These are phyloP conservation scores for Urocolius indicus DNA, from an alignment of 2,113 vertebrate genomes.

Conservation along the genomic window DNA sequence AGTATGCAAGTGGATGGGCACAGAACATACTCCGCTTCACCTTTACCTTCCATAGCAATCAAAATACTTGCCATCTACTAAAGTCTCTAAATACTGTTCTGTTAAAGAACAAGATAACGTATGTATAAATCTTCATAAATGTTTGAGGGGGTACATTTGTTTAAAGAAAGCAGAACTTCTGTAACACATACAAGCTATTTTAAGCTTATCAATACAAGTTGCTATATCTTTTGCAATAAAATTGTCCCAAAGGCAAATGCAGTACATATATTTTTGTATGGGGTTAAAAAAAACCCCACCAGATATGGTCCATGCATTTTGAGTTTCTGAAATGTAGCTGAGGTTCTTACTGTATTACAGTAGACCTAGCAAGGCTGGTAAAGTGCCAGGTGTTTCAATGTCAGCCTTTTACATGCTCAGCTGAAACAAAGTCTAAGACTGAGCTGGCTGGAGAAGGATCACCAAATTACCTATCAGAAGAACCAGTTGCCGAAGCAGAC, in stretches of 20 bases:
- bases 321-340: background rate
- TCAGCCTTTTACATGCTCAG: background rate
- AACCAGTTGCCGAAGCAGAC: background rate
- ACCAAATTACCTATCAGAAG: background rate
- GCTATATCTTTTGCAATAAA: constrained; percentile 66
- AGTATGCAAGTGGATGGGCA: background rate
- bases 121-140: background rate
- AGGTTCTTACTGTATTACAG: background rate
- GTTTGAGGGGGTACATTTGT: background rate
- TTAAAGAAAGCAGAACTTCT: constrained; percentile 28
- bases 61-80: background rate
- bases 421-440: background rate
- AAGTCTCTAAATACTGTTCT: background rate
- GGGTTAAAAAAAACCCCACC: background rate
- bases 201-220: constrained; percentile 11
- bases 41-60: background rate
- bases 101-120: background rate
- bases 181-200: constrained; percentile 31
- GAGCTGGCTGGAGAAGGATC: background rate
- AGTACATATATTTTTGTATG: background rate
- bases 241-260: background rate
- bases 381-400: background rate
- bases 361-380: background rate
- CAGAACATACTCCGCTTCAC: background rate
- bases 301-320: background rate